Evolutionary conservation across 2,888 invertebrate genomes (phyloP), one percentile per base, ranked within the genome.

Genomic region (Agrypnus murinus): DNA sequence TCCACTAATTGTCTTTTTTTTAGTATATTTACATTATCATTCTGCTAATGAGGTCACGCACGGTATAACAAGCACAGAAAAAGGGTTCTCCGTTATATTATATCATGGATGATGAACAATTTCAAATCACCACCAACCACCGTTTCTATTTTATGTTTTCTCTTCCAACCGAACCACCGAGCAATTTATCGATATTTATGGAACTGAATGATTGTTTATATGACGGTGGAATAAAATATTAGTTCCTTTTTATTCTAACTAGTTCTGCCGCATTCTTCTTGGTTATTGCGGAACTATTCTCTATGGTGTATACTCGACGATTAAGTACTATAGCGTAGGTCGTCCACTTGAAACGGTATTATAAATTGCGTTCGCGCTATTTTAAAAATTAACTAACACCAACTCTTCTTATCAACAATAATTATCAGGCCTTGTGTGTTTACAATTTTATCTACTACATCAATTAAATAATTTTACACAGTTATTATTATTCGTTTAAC

Each of bases 211-310:
- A 19, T 17, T 19, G 46, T 46, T 19, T 45, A 45, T 45, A 17
- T 15, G 17, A 45, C n/a, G 45, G 45, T 50, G n/a, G 50, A n/a
- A 50, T 19, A 34, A 36, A n/a, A 32, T 17, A 32, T 32, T 6
- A 36, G 34, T 55, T 14, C 53, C 15, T 57, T 59, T 59, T 43
- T 19, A 15, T 43, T 17, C n/a, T 40, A 32, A 60, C 60, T 67
- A 67, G 50, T 67, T 67, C 32, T 67, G 50, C 67, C 25, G 43
- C 67, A 67, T 67, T 67, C 67, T 60, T 19, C 67, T 60, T 19
- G 25, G 31, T 31, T 38, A 32, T 60, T 67, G 32, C 60, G 43
- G 43, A 65, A 19, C 59, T 36, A 19, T 55, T 65, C 25, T 25
- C 19, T 12, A 12, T 34, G 6, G 40, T 43, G 17, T 1, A 12